These are phyloP conservation scores for Trissoscelio sp. DNA, from an alignment of 2,888 invertebrate genomes.

Conservation along the genomic window DNA sequence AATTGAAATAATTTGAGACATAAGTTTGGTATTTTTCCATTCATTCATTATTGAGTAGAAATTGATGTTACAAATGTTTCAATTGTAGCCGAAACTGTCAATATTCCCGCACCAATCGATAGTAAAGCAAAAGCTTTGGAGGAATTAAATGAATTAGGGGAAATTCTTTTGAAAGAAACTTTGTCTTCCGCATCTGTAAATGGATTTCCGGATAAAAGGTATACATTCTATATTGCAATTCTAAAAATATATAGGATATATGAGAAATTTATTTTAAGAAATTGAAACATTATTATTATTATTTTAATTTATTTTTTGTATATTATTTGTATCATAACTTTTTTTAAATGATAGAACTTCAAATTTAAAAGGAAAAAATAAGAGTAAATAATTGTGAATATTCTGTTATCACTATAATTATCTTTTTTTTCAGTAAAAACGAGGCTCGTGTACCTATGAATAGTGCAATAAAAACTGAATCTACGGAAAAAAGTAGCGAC, in stretches of 20 bases:
- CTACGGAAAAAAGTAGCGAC: conserved; percentile 10
- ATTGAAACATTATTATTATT: too few species aligned
- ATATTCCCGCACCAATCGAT: conserved; percentile 76
- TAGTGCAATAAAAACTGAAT: conserved; percentile 69
- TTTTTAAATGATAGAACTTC: too few species aligned
- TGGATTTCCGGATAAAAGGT: conserved; percentile 83
- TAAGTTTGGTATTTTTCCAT: too few species aligned
- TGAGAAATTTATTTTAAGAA: too few species aligned
- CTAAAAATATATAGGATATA: too few species aligned
- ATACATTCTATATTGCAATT: too few species aligned
- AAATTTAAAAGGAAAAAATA: too few species aligned
- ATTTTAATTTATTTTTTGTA: too few species aligned
- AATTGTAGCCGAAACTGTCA: conserved; percentile 69
- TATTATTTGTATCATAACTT: too few species aligned
- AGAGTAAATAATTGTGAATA: too few species aligned
- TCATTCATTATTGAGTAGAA: not conserved
- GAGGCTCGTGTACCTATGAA: conserved; percentile 88
- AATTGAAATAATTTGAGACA: not conserved
- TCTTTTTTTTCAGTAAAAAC: conserved; percentile 82
- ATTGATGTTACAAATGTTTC: not conserved
- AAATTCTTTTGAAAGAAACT: conserved; percentile 90
- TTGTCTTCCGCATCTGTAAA: conserved; percentile 79
- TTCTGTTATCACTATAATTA: too few species aligned
- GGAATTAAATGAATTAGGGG: conserved; percentile 92
- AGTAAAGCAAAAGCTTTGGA: conserved; percentile 87